phyloP scores from a whole-genome alignment of 2,888 invertebrate genomes.

The Volucella bombylans region DNA sequence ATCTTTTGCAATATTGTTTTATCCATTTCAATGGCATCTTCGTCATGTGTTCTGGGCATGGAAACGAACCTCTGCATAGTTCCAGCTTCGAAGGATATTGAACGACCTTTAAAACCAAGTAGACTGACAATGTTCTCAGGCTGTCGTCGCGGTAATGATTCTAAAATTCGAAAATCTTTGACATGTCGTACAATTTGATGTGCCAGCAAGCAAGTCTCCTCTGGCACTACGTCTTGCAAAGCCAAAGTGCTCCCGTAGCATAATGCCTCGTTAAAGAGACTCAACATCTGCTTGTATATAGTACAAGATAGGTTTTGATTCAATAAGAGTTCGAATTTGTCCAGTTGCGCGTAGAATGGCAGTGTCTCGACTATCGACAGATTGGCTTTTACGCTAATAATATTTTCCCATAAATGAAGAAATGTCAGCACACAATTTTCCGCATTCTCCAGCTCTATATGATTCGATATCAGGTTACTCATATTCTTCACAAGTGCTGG shows the following conservation, averaged over 20 bases:
- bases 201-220: conserved; percentile 93
- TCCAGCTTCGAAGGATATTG: conserved; percentile 77
- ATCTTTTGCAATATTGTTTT: conserved; percentile 92
- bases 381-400: conserved; percentile 95
- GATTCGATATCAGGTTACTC: conserved; percentile 79
- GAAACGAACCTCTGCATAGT: conserved; percentile 69
- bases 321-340: conserved; percentile 89
- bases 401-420: conserved; percentile 93
- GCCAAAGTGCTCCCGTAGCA: conserved; percentile 96
- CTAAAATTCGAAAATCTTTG: conserved; percentile 89
- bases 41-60: conserved; percentile 47
- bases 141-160: conserved; percentile 81
- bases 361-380: conserved; percentile 94
- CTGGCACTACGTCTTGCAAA: conserved; percentile 92
- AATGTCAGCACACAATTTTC: conserved; percentile 91
- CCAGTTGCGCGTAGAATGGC: conserved; percentile 92
- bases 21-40: conserved; percentile 84
- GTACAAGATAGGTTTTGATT: conserved; percentile 89
- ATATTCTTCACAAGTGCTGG: conserved; percentile 89
- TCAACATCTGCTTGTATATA: conserved; percentile 92
- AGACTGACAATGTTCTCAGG: conserved; percentile 81
- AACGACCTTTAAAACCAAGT: conserved; percentile 80
- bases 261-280: conserved; percentile 93
- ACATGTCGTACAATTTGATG: conserved; percentile 93
- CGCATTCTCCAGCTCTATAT: conserved; percentile 81